Base-by-base conservation (phyloP, 2,888 invertebrate genomes). In the Morinoia aosen region DNA sequence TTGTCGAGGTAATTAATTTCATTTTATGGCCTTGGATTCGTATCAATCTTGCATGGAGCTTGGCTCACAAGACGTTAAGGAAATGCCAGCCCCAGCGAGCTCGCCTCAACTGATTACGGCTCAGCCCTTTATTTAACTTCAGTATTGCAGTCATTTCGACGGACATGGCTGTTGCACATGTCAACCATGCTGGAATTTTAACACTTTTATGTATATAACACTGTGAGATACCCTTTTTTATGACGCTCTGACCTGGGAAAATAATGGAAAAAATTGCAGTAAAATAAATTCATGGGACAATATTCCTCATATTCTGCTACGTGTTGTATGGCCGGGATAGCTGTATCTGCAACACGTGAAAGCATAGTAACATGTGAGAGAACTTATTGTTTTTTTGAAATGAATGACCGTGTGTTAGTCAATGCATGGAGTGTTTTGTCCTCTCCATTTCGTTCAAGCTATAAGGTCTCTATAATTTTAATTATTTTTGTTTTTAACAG, bases 1-100 rank as follows among this genome's bases (percentile, higher is more conserved):
- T 33, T 76, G 76, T 76, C 76, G 76, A 76, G 76, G 76, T 76
- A 76, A 76, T 76, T 76, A 76, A 76, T 76, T 76, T 76, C 76
- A 76, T 76, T 76, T 76, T 76, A 76, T 76, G 76, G 76, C 14
- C 76, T 76, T 33, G 76, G 76, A 76, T 76, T 76, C 33, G 25
- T 76, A 76, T 76, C 76, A 76, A 76, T 76, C 76, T 76, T 76
- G 76, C 76, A 76, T 33, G 76, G 76, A 76, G 76, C 76, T 76
- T 33, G 76, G 76, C 76, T 76, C 76, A 76, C 76, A 76, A 76
- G 76, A 76, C 76, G 76, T 76, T 76, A 76, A 76, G 76, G 76
- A 76, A 76, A 76, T 76, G 76, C 76, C 25, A 33, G 76, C 8
- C 76, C 76, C 76, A 76, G 25, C 25, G 33, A 76, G 33, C 8